Conservation (phyloP, 1,140 invertebrate genomes). For the Cydia amplana region DNA sequence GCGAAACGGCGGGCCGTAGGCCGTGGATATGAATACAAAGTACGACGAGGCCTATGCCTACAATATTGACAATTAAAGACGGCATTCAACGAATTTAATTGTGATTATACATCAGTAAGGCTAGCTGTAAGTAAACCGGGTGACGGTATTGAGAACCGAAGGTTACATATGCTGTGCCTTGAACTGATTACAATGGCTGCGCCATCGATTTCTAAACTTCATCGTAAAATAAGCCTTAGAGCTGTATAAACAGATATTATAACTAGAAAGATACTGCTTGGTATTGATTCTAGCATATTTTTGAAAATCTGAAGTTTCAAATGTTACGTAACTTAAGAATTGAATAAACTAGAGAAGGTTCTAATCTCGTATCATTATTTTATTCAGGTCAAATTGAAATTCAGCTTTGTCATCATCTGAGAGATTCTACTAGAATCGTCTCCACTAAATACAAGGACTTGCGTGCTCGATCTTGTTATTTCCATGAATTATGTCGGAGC, state of each 20-base stretch:
- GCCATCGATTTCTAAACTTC: slow-evolving; percentile 3
- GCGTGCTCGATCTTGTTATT: background rate
- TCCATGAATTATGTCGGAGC: slow-evolving; percentile 24
- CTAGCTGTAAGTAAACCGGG: slow-evolving; percentile 2
- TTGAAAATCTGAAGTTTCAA: background rate
- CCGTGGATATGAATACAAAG: too few relatives aligned
- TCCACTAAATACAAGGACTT: background rate
- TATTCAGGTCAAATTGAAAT: slow-evolving; percentile 13
- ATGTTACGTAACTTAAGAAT: background rate
- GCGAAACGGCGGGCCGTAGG: too few relatives aligned
- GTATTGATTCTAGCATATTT: too few relatives aligned
- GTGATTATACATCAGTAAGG: background rate
- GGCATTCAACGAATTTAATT: background rate
- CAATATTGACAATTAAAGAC: background rate
- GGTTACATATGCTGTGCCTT: background rate
- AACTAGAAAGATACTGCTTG: background rate
- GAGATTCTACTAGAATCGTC: background rate
- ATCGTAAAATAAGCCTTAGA: background rate
- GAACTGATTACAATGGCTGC: background rate
- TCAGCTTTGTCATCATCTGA: background rate
- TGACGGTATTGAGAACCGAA: slow-evolving; percentile 11
- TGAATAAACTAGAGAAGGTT: background rate
- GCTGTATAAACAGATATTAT: background rate
- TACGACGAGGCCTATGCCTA: background rate
- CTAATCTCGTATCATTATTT: background rate